These are phyloP conservation scores for Drosophila pruinosa DNA, from an alignment of 1,140 invertebrate genomes.

Conservation along the genomic window DNA sequence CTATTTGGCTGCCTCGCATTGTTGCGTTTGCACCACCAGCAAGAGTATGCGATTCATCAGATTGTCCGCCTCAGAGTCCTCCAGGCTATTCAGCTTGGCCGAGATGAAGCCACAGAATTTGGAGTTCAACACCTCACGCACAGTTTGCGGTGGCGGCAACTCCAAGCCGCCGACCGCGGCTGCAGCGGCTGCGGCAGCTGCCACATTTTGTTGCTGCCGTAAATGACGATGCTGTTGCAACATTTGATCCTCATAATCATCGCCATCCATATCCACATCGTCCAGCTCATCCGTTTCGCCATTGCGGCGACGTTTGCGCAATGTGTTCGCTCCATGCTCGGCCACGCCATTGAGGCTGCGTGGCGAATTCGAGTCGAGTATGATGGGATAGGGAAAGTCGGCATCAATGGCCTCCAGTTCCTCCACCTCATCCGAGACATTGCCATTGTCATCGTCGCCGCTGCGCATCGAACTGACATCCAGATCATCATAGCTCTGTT, in stretches of 20 bases:
- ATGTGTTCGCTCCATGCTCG: slow-evolving; percentile 11
- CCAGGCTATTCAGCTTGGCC: slow-evolving; percentile 80
- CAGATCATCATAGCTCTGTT: slow-evolving; percentile 67
- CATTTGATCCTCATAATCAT: slow-evolving; percentile 80
- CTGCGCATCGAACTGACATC: slow-evolving; percentile 72
- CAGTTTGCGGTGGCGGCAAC: slow-evolving; percentile 71
- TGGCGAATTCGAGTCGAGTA: slow-evolving; percentile 74
- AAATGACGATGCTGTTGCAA: slow-evolving; percentile 78
- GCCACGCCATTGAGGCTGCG: slow-evolving; percentile 23
- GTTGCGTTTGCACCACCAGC: slow-evolving; percentile 75
- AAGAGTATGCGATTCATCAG: slow-evolving; percentile 80
- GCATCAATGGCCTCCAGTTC: slow-evolving; percentile 80
- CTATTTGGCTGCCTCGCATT: slow-evolving; percentile 58
- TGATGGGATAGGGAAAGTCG: slow-evolving; percentile 78
- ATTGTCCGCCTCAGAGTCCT: slow-evolving; percentile 78
- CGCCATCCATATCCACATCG: slow-evolving; percentile 48
- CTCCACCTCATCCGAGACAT: slow-evolving; percentile 73
- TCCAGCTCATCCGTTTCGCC: slow-evolving; percentile 52
- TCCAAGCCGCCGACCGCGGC: slow-evolving; percentile 46
- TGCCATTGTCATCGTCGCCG: slow-evolving; percentile 55
- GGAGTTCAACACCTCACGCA: slow-evolving; percentile 76
- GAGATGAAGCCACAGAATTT: slow-evolving; percentile 81
- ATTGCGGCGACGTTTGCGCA: slow-evolving; percentile 61
- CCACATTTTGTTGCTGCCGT: slow-evolving; percentile 66
- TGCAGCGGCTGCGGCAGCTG: slow-evolving; percentile 3